Percentiles rank a stretch among this genome's conserved stretches.
These are phyloP conservation scores for Lasioglossum calceatum DNA, from an alignment of 2,888 invertebrate species.

Conservation along the genomic window DNA sequence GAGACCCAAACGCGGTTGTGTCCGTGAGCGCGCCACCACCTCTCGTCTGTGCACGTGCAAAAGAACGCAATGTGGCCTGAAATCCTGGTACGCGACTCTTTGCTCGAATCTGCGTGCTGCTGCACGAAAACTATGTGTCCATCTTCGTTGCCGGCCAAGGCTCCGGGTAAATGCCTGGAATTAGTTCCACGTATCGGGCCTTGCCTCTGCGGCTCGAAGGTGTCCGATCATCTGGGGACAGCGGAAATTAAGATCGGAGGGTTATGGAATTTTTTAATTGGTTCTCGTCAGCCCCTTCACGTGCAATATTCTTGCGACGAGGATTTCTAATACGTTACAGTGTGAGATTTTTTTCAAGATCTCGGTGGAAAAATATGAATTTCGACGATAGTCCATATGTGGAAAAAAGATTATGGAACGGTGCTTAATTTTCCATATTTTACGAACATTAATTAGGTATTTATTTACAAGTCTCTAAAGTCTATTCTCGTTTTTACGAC, in stretches of 20 bases:
- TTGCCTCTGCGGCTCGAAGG: conserved; percentile 29
- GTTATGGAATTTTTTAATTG: background rate
- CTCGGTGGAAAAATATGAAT: no score
- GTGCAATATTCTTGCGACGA: background rate
- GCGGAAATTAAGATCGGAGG: background rate
- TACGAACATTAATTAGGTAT: no score
- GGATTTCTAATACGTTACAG: background rate
- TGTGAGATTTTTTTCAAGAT: background rate
- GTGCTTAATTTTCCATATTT: no score
- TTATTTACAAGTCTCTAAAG: no score
- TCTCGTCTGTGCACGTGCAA: conserved; percentile 45
- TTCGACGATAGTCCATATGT: no score
- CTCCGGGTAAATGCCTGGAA: conserved; percentile 77
- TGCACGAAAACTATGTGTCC: conserved; percentile 59
- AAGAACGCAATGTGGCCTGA: conserved; percentile 73
- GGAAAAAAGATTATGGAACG: no score
- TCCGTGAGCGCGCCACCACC: background rate
- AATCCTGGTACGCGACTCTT: conserved; percentile 66
- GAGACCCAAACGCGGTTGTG: conserved; percentile 20
- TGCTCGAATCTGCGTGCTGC: conserved; percentile 53
- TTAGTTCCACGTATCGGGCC: conserved; percentile 71
- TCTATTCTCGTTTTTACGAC: no score
- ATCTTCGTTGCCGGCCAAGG: conserved; percentile 53
- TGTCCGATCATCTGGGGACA: background rate
- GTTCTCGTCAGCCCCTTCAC: background rate